A percentile compares a stretch with the other conserved stretches of the same genome.
phyloP scores from a whole-genome alignment of 2,888 invertebrate genomes.

The Limenitis arthemis region DNA sequence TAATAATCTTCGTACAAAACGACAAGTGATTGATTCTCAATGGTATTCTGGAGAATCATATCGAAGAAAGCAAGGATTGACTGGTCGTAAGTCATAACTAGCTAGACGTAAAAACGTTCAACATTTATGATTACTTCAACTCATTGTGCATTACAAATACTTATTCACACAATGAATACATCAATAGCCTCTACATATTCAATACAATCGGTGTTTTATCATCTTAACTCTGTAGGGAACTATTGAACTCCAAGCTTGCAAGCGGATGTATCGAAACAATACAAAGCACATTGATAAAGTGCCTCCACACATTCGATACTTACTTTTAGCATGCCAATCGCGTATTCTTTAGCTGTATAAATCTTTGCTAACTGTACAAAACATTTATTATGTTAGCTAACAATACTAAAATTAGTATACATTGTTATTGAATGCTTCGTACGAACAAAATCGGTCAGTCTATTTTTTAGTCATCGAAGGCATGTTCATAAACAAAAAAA shows the following conservation, averaged over 20 bases:
- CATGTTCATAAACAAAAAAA: no score
- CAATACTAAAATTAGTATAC: no score
- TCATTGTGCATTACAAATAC: conserved; percentile 16
- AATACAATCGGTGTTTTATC: no score
- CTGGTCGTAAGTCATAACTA: conserved; percentile 74
- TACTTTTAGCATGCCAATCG: no score
- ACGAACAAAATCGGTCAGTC: no score
- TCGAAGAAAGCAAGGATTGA: conserved; percentile 75
- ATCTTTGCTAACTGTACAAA: no score
- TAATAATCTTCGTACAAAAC: conserved; percentile 55
- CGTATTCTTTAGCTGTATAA: no score
- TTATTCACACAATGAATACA: conserved; percentile 35
- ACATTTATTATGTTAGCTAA: no score
- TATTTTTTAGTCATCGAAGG: no score
- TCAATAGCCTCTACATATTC: no score
- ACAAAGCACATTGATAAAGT: conserved; percentile 66
- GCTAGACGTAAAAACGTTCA: conserved; percentile 28
- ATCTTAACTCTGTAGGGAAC: no score
- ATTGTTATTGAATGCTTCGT: no score
- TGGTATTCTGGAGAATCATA: conserved; percentile 66
- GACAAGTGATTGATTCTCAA: conserved; percentile 53
- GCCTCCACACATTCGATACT: conserved; percentile 39
- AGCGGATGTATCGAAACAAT: conserved; percentile 51
- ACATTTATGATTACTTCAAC: conserved; percentile 6
- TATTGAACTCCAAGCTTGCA: conserved; percentile 51